Evolutionary conservation across 2,888 invertebrate genomes (phyloP), one percentile per base, ranked within the genome.

Genomic region (Acleris holmiana): DNA sequence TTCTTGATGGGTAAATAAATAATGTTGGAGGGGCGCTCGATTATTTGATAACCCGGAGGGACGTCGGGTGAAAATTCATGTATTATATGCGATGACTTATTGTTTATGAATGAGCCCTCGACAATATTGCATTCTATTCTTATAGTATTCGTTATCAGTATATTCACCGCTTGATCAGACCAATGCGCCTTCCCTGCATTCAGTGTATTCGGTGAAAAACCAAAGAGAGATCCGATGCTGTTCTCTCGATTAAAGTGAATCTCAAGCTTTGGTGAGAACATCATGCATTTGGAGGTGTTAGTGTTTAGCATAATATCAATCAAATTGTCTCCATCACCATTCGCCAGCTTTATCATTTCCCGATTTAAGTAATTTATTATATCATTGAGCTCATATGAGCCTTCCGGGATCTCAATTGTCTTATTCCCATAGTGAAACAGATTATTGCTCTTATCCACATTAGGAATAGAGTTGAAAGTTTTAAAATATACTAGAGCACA

Each of bases 111-210:
- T 67, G 67, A 67, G 0, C 67, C 67, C 53, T 53, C 51, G 2
- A 61, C 54, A n/a, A 67, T 67, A 13, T 48, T 67, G 6, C 67
- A 67, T 13, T 67, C 67, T 54, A 67, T 54, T 67, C 67, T 68
- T 68, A 65, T 67, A 64, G 61, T 35, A 13, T 64, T 67, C 2
- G 61, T 67, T 8, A 59, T 44, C 4, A 55, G 50, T 50, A 61
- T 61, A 8, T 61, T 15, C 4, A 55, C 15, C 10, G 49, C 4
- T 29, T n/a, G 4, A 41, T 55, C 55, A 0, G 55, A 61, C 49
- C 41, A 47, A 40, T 61, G 53, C 1, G 23, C 4, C 13, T 4
- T 13, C 2, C 46, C 29, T 0, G 17, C 47, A n/a, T 40, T 35
- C 10, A 59, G 50, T 1, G 15, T 19, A 6, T 23, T 25, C 0